Evolutionary conservation across 2,888 invertebrate species (phyloP), one percentile per base, ranked within the genome.

Genomic region (Steinernema hermaphroditum): DNA sequence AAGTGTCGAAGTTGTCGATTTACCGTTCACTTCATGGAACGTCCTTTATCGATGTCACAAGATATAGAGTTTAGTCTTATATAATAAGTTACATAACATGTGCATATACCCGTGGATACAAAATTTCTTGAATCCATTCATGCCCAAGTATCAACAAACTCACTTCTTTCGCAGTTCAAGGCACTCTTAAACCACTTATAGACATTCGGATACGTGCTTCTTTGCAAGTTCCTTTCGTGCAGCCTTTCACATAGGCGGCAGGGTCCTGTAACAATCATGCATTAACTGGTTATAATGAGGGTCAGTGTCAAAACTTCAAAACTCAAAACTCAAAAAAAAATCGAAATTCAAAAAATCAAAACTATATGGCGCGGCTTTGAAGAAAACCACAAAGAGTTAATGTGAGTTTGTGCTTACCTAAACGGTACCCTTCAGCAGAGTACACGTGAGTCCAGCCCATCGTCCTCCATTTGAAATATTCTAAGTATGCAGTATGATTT

Each of bases 391-490:
- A 19, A 4, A 73, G 57, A 50, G 24, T 0, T 12, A 32, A 54
- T 50, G 12, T 19, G 24, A 8, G 22, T n/a, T 4, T 29, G 6
- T 68, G 27, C 62, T 19, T 72, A 78, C 84, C 83, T 34, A 82
- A 82, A 6, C 81, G 76, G 73, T 80, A 85, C 0, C 82, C 82
- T 1, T 78, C 76, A 6, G 80, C 73, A 62, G 85, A 83, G 83
- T 82, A 85, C 0, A 82, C 85, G n/a, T 75, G 73, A 9, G 82
- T 80, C 84, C 84, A 85, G 2, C 81, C 80, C 34, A 75, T 74
- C 24, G 80, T 75, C 29, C 86, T 70, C 84, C 85, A 86, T 16
- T 78, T 76, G 50, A 86, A 83, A 72, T 83, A 82, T 69, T 83
- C 79, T n/a, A 79, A 43, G 68, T 84, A 86, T 16, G 77, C 81